Percentiles rank a stretch among this genome's conserved stretches.
Evolutionary conservation across 2,113 vertebrate species (phyloP).

Genomic region (Rhinolophus sinicus): DNA sequence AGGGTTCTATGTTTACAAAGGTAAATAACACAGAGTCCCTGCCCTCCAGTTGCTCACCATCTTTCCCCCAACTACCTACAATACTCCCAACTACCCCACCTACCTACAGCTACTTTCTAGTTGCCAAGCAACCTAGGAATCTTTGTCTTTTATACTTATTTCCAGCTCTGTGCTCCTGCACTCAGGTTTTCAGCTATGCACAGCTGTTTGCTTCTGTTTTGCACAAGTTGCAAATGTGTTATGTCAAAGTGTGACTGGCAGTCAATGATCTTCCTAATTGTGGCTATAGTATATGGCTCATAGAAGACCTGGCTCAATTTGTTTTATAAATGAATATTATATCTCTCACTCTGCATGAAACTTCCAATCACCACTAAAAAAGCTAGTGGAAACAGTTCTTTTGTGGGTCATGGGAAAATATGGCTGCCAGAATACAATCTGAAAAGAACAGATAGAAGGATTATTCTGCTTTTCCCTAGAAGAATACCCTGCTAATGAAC

Average conservation of each 20-base stretch:
- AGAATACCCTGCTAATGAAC: not conserved
- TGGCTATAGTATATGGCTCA: not conserved
- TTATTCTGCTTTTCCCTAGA: conserved; percentile 50
- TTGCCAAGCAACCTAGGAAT: not conserved
- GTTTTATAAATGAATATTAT: conserved; percentile 27
- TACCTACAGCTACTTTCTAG: not conserved
- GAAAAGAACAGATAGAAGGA: conserved; percentile 55
- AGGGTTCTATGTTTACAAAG: not conserved
- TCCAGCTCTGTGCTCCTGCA: not conserved
- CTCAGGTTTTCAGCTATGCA: not conserved
- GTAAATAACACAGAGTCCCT: not conserved
- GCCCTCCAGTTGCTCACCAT: not conserved
- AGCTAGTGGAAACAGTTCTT: not conserved
- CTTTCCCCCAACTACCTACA: not conserved
- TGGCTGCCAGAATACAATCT: conserved; percentile 2
- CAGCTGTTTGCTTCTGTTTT: conserved; percentile 2
- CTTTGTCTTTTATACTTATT: not conserved
- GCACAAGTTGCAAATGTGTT: not conserved
- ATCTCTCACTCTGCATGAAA: not conserved
- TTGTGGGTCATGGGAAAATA: not conserved
- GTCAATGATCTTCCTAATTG: not conserved
- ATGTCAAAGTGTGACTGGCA: conserved; percentile 49
- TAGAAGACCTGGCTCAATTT: not conserved
- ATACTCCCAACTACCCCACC: no score
- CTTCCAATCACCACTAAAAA: not conserved